Percentiles rank a stretch among this genome's conserved stretches.
These are phyloP conservation scores for Sebastes minor DNA, from an alignment of 2,797 vertebrate species.

Conservation along the genomic window DNA sequence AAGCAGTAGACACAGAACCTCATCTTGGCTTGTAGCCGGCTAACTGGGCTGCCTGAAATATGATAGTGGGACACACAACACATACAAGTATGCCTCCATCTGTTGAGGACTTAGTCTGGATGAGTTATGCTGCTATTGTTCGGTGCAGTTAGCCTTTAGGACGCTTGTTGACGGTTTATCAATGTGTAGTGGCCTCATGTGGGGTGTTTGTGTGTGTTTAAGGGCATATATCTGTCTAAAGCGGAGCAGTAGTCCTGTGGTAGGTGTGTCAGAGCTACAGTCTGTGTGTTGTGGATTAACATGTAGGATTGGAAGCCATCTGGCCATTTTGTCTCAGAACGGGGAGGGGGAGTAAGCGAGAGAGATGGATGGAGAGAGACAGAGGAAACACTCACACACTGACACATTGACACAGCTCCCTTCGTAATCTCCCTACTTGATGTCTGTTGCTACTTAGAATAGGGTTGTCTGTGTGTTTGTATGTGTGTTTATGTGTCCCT, in stretches of 20 bases:
- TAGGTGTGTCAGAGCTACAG: slow-evolving; percentile 75
- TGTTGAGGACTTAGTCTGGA: slow-evolving; percentile 59
- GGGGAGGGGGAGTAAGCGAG: slow-evolving; percentile 69
- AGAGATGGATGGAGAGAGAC: slow-evolving; percentile 67
- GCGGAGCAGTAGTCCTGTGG: slow-evolving; percentile 50
- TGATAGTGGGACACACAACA: slow-evolving; percentile 67
- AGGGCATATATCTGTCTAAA: slow-evolving; percentile 35
- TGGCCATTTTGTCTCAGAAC: slow-evolving; percentile 78
- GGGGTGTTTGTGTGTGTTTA: slow-evolving; percentile 36
- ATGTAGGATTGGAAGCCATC: slow-evolving; percentile 84
- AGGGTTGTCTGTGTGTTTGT: slow-evolving; percentile 18
- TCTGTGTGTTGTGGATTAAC: slow-evolving; percentile 82
- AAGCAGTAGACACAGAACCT: slow-evolving; percentile 71
- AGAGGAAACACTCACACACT: slow-evolving; percentile 76
- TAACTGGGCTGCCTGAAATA: slow-evolving; percentile 72
- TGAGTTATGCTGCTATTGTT: slow-evolving; percentile 63
- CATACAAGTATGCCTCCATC: slow-evolving; percentile 69
- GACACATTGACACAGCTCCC: slow-evolving; percentile 79
- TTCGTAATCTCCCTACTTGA: slow-evolving; percentile 73
- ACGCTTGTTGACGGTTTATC: slow-evolving; percentile 44
- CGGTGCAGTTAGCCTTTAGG: slow-evolving; percentile 28
- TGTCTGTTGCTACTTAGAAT: slow-evolving; percentile 73
- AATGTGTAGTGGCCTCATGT: slow-evolving; percentile 32
- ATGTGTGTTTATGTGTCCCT: neutral
- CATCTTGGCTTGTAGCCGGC: slow-evolving; percentile 67